Evolutionary conservation across 2,888 invertebrate genomes (phyloP), one percentile per base, ranked within the genome.

Genomic region (Drosophila bunnanda): DNA sequence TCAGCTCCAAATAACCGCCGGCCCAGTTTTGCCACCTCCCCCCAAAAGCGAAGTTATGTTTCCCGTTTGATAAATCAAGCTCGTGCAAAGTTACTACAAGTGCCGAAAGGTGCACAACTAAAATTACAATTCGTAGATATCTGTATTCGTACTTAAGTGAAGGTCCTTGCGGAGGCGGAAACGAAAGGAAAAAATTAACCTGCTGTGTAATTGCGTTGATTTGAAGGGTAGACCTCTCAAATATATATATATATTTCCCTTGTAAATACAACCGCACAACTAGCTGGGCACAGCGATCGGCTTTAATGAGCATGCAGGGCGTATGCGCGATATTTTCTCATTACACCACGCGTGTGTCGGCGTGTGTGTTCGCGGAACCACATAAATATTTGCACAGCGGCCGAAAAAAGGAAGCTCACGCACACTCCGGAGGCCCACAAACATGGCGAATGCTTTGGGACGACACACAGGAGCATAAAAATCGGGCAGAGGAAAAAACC

Each of bases 191-290:
- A 4, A 67, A 59, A 62, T 59, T 64, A 53, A 73, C 70, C 62
- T 75, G 73, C 61, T 70, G 68, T 77, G 71, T 69, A 81, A 75
- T 72, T 78, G 75, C 64, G 69, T 69, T 68, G 34, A 44, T 38
- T 53, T 62, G 34, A 41, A 34, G 25, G 22, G 20, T 13, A n/a
- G 20, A 53, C 28, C 7, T 34, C 22, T 32, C 10, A 39, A 25
- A 52, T 48, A 52, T 61, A 41, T 61, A 41, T 39, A 43, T 60
- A 41, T 50, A 43, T 57, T 56, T 43, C 43, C 50, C 58, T n/a
- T 88, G 82, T 86, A 80, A 83, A 82, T 79, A 75, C 77, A 80
- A 77, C 81, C 78, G 13, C 25, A 56, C 77, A 69, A 69, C 78
- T 62, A 65, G 48, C 72, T 52, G 38, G 64, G 41, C 61, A 59